These are phyloP conservation scores for Macropodus opercularis DNA, from an alignment of 2,797 vertebrate species.

Conservation along the genomic window DNA sequence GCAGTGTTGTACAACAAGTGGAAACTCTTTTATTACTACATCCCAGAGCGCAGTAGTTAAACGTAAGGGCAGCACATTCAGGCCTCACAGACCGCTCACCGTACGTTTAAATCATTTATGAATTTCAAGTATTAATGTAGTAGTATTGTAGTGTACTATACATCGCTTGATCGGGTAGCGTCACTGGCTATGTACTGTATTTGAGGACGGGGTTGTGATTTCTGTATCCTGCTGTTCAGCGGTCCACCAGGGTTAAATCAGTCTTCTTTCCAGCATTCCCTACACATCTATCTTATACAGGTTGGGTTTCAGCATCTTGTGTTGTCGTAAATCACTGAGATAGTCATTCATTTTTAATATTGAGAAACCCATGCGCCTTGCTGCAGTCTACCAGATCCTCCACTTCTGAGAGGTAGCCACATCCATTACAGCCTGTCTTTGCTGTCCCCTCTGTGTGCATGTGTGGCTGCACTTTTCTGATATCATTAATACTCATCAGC, in stretches of 20 bases:
- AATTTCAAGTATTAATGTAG: constrained; percentile 14
- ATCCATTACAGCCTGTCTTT: constrained; percentile 68
- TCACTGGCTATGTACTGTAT: constrained; percentile 5
- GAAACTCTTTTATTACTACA: not conserved
- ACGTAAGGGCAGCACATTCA: not conserved
- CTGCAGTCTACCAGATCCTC: constrained; percentile 57
- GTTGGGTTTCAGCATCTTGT: constrained; percentile 67
- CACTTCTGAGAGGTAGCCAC: constrained; percentile 45
- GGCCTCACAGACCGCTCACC: not conserved
- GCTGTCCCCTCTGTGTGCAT: constrained; percentile 53
- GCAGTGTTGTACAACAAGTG: constrained; percentile 5
- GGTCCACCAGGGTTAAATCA: constrained; percentile 46
- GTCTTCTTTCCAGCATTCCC: constrained; percentile 48
- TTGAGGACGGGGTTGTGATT: constrained; percentile 14
- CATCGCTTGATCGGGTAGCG: constrained; percentile 12
- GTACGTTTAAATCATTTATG: constrained; percentile 1
- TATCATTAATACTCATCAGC: constrained; percentile 78
- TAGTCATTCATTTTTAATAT: constrained; percentile 81
- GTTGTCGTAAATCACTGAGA: constrained; percentile 80
- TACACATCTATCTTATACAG: constrained; percentile 70
- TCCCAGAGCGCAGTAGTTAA: constrained; percentile 4
- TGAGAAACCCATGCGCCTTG: constrained; percentile 55
- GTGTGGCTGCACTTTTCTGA: constrained; percentile 71
- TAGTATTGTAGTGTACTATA: not conserved
- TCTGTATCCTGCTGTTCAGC: constrained; percentile 4